Evolutionary conservation across 2,113 vertebrate species (phyloP), one percentile per base, ranked within the genome.

Genomic region (Peromyscus californicus): DNA sequence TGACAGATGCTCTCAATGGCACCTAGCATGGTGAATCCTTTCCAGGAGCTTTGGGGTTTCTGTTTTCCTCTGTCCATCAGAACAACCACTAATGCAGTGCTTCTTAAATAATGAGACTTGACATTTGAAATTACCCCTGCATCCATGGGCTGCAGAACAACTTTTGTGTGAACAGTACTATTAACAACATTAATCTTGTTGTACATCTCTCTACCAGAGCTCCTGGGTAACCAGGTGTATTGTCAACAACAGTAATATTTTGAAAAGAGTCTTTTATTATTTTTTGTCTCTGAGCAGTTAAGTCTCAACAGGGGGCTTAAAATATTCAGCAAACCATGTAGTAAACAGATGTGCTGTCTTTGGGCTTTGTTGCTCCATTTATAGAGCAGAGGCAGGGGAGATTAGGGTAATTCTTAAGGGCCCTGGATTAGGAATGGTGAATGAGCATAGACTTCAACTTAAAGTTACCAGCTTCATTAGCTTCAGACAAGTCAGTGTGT

Each of bases 301-400:
- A 31, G 17, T 70, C 78, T 72, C 90, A 83, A 83, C 90, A 83
- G 82, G 89, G 24, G n/a, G n/a, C 39, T 92, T 92, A 84, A 92
- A 70, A 61, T 45, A 72, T 72, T 83, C 13, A 74, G 67, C 29
- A 83, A 90, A 39, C 39, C 17, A 24, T 51, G 24, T 89, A 75
- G 57, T 65, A 89, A 83, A 83, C 87, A 90, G 93, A 75, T 90
- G 67, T 65, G 65, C 54, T 65, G 10, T 63, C 33, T 3, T 21
- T 8, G 9, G 78, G 86, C 86, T 54, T 83, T 54, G 67, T 48
- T 61, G 22, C n/a, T n/a, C 31, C 42, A 74, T 83, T 89, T 65
- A 29, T 26, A 75, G 54, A 89, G 15, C 7, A 7, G 54, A 21
- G 7, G 24, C 11, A 51, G 54, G 63, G 16, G 12, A 63, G 54